A percentile compares a stretch with the other conserved stretches of the same genome.
These are phyloP conservation scores for Netelia virgata DNA, from an alignment of 2,888 invertebrate genomes.

Conservation along the genomic window DNA sequence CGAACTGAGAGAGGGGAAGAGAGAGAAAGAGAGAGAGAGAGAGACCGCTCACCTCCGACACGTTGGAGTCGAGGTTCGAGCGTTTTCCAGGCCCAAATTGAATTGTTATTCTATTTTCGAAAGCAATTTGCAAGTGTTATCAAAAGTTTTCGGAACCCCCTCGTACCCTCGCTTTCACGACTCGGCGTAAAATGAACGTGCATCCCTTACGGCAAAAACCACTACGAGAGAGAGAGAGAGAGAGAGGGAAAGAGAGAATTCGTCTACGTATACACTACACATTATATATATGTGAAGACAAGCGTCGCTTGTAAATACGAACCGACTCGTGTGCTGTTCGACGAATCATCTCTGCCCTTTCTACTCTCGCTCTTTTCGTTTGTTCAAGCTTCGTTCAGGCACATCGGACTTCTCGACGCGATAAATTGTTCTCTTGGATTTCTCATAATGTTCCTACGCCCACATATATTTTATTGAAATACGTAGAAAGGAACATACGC, in stretches of 20 bases:
- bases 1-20: slow-evolving; percentile 47
- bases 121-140: slow-evolving; percentile 85
- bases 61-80: slow-evolving; percentile 71
- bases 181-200: slow-evolving; percentile 59
- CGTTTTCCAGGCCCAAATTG: slow-evolving; percentile 81
- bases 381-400: slow-evolving; percentile 35
- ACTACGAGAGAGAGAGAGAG: slow-evolving; percentile 14
- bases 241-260: slow-evolving; percentile 3
- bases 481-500: neutral
- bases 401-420: neutral
- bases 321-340: slow-evolving; percentile 18
- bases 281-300: neutral
- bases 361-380: slow-evolving; percentile 9
- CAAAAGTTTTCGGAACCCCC: slow-evolving; percentile 81
- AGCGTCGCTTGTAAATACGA: slow-evolving; percentile 45
- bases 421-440: slow-evolving; percentile 11
- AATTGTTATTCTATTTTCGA: slow-evolving; percentile 85
- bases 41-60: slow-evolving; percentile 67
- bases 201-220: slow-evolving; percentile 45
- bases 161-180: slow-evolving; percentile 62
- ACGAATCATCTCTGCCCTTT: slow-evolving; percentile 23
- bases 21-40: slow-evolving; percentile 28
- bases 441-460: neutral
- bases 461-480: neutral
- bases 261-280: neutral